Percentiles rank a stretch among this genome's conserved stretches.
Evolutionary conservation across 2,797 vertebrate species (phyloP).

Genomic region (Fundulus diaphanus): DNA sequence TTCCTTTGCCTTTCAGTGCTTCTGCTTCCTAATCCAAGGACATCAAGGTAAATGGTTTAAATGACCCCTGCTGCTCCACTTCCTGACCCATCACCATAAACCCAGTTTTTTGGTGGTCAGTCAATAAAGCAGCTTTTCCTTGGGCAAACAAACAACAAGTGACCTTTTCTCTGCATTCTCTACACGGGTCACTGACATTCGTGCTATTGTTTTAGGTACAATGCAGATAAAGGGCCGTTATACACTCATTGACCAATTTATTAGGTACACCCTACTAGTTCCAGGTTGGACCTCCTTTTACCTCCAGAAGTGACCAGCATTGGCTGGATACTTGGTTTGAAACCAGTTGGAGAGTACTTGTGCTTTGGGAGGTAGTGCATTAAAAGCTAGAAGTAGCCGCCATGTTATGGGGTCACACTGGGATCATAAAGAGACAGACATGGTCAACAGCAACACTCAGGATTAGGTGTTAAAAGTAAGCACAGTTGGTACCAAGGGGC

Average conservation of each 20-base stretch:
- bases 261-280: not conserved
- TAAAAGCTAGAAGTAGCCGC: not conserved
- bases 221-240: not conserved
- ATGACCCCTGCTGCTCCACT: not conserved
- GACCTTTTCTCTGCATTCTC: not conserved
- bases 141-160: not conserved
- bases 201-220: not conserved
- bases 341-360: not conserved
- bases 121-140: constrained; percentile 1
- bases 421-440: not conserved
- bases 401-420: not conserved
- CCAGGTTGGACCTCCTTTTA: not conserved
- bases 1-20: not conserved
- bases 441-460: not conserved
- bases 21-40: not conserved
- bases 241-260: not conserved
- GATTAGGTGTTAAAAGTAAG: not conserved
- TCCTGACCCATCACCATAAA: constrained; percentile 9
- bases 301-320: not conserved
- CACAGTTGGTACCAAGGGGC: not conserved
- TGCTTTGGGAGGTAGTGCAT: not conserved
- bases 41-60: not conserved
- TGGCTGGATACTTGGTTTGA: not conserved
- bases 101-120: not conserved
- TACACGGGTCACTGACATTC: not conserved